These are phyloP conservation scores for Dermolepida albohirtum DNA, from an alignment of 2,888 invertebrate genomes.

Conservation along the genomic window DNA sequence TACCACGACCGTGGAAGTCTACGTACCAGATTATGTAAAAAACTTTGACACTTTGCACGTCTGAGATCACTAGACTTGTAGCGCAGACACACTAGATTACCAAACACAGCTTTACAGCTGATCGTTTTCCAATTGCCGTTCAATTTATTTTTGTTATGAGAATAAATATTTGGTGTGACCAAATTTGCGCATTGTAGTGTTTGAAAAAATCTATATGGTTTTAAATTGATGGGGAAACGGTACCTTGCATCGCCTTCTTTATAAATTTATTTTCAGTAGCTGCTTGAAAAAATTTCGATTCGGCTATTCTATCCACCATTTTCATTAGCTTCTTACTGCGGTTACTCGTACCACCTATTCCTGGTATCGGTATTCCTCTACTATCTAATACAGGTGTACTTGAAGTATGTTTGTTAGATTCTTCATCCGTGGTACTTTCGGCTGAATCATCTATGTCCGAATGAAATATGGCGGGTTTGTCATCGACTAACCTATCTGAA, in stretches of 20 bases:
- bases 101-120: too few relatives aligned
- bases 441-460: slow-evolving; percentile 84
- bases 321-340: slow-evolving; percentile 78
- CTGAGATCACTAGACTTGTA: too few relatives aligned
- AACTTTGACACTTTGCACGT: too few relatives aligned
- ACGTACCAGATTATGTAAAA: too few relatives aligned
- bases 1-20: too few relatives aligned
- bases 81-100: too few relatives aligned
- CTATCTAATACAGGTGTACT: slow-evolving; percentile 38
- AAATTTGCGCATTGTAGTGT: too few relatives aligned
- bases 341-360: slow-evolving; percentile 50
- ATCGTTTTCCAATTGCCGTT: too few relatives aligned
- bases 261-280: slow-evolving; percentile 90
- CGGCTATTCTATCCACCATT: slow-evolving; percentile 87
- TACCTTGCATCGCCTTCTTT: slow-evolving; percentile 86
- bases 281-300: slow-evolving; percentile 88
- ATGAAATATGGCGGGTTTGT: slow-evolving; percentile 74
- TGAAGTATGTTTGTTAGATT: slow-evolving; percentile 53
- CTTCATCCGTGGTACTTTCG: slow-evolving; percentile 83
- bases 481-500: slow-evolving; percentile 45
- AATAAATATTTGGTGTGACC: too few relatives aligned
- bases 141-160: too few relatives aligned
- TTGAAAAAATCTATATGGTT: too few relatives aligned
- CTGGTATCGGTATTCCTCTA: slow-evolving; percentile 44
- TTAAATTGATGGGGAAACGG: too few relatives aligned